A percentile compares a stretch with the other conserved stretches of the same genome.
Evolutionary conservation across 1,140 invertebrate species (phyloP).

Genomic region (Dreissena polymorpha): DNA sequence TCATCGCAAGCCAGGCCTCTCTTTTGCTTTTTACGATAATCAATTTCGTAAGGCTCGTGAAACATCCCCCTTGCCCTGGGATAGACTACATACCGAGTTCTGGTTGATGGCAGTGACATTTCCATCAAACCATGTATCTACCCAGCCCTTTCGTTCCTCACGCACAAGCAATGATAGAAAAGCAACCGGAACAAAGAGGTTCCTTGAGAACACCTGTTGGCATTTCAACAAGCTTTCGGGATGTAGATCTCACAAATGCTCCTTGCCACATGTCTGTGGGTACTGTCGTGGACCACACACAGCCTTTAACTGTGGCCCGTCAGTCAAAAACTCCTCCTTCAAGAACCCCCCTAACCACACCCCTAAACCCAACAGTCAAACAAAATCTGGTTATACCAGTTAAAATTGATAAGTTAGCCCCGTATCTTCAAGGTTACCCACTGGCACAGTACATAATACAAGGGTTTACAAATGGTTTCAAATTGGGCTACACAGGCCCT

Average conservation of each 20-base stretch:
- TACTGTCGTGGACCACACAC: conserved; percentile 30
- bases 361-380: too few relatives aligned
- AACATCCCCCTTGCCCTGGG: conserved; percentile 22
- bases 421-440: not conserved
- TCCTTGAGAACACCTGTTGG: conserved; percentile 32
- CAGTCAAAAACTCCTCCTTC: not conserved
- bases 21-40: conserved; percentile 25
- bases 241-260: conserved; percentile 15
- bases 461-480: too few relatives aligned
- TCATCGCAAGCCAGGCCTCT: not conserved
- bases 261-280: conserved; percentile 23
- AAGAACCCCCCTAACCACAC: not conserved
- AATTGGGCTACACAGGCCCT: too few relatives aligned
- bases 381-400: not conserved
- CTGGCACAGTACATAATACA: not conserved
- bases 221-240: conserved; percentile 25
- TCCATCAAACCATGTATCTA: conserved; percentile 4
- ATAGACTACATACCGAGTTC: conserved; percentile 15
- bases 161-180: not conserved
- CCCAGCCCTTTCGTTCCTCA: conserved; percentile 11
- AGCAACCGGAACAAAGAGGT: conserved; percentile 3
- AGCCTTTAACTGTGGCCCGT: conserved; percentile 4
- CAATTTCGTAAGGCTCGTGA: conserved; percentile 15
- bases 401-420: not conserved
- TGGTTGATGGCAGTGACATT: not conserved